Evolutionary conservation across 1,140 invertebrate genomes (phyloP), one percentile per base, ranked within the genome.

Genomic region (Branchinecta lindahli): DNA sequence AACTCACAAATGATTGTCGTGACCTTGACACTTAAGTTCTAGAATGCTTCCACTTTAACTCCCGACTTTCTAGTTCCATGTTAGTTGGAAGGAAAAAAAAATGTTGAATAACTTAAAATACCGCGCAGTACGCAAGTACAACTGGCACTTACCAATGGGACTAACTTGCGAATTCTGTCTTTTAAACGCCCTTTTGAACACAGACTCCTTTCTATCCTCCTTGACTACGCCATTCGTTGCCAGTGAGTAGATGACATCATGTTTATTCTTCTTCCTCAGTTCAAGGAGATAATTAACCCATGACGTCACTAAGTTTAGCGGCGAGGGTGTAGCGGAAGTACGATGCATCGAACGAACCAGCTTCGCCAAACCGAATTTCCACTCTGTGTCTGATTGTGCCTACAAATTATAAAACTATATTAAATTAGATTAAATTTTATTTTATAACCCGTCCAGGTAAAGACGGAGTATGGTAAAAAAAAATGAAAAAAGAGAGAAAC

Each of bases 311-410:
- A 99, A 84, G 79, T 98, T 99, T 52, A 99, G 84, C 0, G 97
- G 96, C 3, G 95, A 92, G 0, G 97, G 96, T 5, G 96, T 96
- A 6, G 94, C 93, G 52, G 92, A 94, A 8, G 95, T 97, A 76
- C 96, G 87, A 81, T 98, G 95, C 95, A 99, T 99, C 77, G 96
- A 96, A 73, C 95, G 84, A 76, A 99, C 97, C 74, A 99, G 83
- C 82, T 99, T 99, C 66, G 96, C 97, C 74, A 98, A 81, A 45
- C 96, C 96, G 78, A 96, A 99, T 80, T 99, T 99, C 96, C 96
- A 99, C 81, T 99, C 96, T 75, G 96, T 97, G 80, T 99, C 96
- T n/a, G 96, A 98, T 85, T 99, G 95, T 66, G 95, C 93, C 84
- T 97, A 80, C 70, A 74, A 67, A 70, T 70, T 46, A 67, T 71